Conservation (phyloP, 2,797 vertebrate species). For the Apodemus agrarius region DNA sequence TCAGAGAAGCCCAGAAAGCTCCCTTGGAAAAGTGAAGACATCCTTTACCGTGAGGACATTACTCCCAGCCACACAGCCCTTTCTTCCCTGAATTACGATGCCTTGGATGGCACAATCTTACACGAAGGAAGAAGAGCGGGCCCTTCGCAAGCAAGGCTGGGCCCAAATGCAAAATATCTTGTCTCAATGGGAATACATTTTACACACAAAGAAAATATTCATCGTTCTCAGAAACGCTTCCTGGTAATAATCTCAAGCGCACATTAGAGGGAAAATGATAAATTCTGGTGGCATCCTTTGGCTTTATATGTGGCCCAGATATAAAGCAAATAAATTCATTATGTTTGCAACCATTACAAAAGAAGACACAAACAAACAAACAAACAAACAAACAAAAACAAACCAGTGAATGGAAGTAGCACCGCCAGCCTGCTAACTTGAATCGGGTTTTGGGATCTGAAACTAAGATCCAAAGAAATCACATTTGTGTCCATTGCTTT, state of each 20-base stretch:
- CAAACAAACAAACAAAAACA: neutral
- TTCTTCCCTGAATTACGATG: neutral
- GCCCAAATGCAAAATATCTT: slow-evolving; percentile 38
- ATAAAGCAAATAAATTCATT: slow-evolving; percentile 47
- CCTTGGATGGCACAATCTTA: neutral
- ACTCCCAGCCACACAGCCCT: neutral
- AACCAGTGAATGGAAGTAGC: neutral
- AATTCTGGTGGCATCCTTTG: neutral
- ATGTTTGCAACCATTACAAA: neutral
- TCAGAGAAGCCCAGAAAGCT: neutral
- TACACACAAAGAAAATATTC: neutral
- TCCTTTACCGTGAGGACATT: neutral
- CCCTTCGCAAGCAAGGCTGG: neutral
- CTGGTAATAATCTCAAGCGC: slow-evolving; percentile 15
- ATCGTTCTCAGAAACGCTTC: slow-evolving; percentile 17
- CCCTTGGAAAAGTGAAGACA: neutral
- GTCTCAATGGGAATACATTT: neutral
- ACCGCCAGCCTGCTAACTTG: neutral
- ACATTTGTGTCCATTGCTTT: neutral
- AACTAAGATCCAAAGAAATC: slow-evolving; percentile 26
- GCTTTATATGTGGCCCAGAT: neutral
- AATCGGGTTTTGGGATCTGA: slow-evolving; percentile 31
- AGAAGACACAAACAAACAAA: neutral
- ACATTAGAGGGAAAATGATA: slow-evolving; percentile 28
- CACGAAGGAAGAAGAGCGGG: neutral